These are phyloP conservation scores for Barypeithes pellucidus DNA, from an alignment of 2,888 invertebrate species.

Conservation along the genomic window DNA sequence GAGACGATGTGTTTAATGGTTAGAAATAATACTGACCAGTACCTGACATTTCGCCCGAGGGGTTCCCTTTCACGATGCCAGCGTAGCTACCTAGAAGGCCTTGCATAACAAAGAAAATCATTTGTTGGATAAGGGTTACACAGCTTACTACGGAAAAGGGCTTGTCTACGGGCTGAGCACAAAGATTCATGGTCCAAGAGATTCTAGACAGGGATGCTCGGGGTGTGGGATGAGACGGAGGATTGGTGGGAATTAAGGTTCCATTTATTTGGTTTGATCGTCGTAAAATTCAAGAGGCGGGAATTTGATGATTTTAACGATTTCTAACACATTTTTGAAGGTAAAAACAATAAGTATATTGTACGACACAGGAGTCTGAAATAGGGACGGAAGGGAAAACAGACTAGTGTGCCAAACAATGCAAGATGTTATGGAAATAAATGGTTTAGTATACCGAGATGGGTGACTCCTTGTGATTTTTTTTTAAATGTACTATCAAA, in stretches of 20 bases:
- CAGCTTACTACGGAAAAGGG: constrained; percentile 61
- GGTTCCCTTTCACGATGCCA: constrained; percentile 90
- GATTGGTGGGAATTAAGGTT: background rate
- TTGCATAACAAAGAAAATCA: constrained; percentile 69
- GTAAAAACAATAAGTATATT: no score
- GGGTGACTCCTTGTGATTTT: no score
- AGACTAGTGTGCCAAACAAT: no score
- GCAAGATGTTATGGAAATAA: no score
- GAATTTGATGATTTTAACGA: background rate
- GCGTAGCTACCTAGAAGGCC: constrained; percentile 85
- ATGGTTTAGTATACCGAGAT: no score
- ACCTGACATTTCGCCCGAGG: constrained; percentile 91
- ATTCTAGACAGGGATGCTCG: background rate
- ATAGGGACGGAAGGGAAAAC: no score
- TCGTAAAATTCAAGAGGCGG: no score
- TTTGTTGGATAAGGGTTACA: constrained; percentile 65
- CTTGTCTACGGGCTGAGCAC: constrained; percentile 30
- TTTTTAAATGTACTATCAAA: no score
- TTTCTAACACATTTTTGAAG: no score
- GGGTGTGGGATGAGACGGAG: background rate
- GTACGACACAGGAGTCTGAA: no score
- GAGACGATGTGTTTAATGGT: constrained; percentile 40
- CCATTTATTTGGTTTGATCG: constrained; percentile 23
- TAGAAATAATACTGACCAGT: constrained; percentile 74
- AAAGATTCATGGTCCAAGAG: constrained; percentile 18